Evolutionary conservation across 2,113 vertebrate genomes (phyloP).

Genomic region (Meleagris gallopavo): DNA sequence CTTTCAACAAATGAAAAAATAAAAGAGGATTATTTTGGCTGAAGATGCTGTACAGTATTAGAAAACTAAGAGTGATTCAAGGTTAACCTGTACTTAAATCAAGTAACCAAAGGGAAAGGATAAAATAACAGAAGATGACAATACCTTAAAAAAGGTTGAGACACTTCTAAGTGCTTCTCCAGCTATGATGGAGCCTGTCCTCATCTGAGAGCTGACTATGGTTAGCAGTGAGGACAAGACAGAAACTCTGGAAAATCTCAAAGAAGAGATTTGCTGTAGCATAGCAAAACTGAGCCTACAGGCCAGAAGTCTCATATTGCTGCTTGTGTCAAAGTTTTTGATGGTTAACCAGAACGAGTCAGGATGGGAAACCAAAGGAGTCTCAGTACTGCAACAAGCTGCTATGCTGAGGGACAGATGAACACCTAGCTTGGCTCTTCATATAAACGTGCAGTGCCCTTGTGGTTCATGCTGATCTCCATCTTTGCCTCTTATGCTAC

Average conservation of each 20-base stretch:
- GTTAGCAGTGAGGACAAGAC: background rate
- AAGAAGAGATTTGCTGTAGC: background rate
- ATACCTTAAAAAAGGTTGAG: background rate
- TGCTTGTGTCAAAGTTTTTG: background rate
- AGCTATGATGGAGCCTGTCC: fast-evolving
- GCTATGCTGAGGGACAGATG: background rate
- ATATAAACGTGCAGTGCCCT: background rate
- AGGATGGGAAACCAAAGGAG: background rate
- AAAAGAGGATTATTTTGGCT: background rate
- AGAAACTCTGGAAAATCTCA: background rate
- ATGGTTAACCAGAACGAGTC: background rate
- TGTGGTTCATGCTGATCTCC: background rate
- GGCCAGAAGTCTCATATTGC: background rate
- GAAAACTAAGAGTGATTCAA: background rate
- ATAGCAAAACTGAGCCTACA: background rate
- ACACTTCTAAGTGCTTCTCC: background rate
- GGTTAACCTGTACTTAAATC: background rate
- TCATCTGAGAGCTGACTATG: background rate
- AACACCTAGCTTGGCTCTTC: background rate
- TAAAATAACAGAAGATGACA: background rate
- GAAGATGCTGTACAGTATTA: background rate
- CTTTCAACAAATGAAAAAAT: background rate
- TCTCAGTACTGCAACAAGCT: background rate
- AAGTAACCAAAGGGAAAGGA: background rate
- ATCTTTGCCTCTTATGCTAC: background rate